Evolutionary conservation across 2,797 vertebrate genomes (phyloP), one percentile per base, ranked within the genome.

Genomic region (Bovichtus variegatus): DNA sequence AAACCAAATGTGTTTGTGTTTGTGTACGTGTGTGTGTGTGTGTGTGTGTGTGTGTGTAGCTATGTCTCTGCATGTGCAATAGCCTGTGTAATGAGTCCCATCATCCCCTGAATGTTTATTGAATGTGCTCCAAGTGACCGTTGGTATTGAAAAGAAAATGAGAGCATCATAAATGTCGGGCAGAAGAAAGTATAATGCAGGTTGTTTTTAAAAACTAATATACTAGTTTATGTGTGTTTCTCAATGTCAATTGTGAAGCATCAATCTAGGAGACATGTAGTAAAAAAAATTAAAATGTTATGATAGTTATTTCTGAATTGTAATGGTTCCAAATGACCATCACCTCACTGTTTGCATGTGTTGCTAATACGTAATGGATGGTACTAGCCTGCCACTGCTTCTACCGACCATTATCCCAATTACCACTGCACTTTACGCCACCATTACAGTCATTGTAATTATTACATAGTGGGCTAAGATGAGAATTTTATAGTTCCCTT

Each of bases 391-490:
- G 68, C 51, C 62, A 71, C 58, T 73, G 74, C 27, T 66, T 41
- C 40, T 40, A 49, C 18, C 23, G 49, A 54, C 59, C 81, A 84
- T 90, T 81, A 80, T 78, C 36, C 36, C 71, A 77, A 83, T 90
- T 86, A 83, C 76, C 49, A 51, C 50, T 65, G 80, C 86, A 90
- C 78, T 87, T 81, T 80, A 80, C 3, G 9, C 74, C 71, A 66
- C 80, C 71, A 78, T 87, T 87, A 86, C 60, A 65, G 74, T 77
- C 80, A 73, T 46, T 86, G 50, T 77, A 85, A 89, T 86, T 87
- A 76, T 88, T 88, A 83, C 66, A 82, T 74, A 86, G 78, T 87
- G 71, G 59, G 57, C 64, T 46, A 64, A 31, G 49, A 86, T 86
- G 76, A 65, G 60, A 50, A 29, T 83, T 88, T 87, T 83, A 86